phyloP scores from a whole-genome alignment of 37 sponge, comb jelly and placozoan genomes.

The Hormiphora californensis region DNA sequence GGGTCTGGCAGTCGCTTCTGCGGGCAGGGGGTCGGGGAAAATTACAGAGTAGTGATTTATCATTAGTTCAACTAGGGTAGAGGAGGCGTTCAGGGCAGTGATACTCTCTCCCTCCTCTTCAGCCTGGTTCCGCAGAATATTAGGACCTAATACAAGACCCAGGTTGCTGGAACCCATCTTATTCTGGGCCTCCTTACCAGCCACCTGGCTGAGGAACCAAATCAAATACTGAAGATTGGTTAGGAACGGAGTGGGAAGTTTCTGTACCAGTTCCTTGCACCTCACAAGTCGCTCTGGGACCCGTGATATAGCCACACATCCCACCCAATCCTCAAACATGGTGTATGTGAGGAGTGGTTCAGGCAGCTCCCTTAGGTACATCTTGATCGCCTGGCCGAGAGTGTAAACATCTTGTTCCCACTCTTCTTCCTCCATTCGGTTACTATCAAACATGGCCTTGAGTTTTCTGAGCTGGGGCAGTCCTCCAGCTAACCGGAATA shows the following conservation, averaged over 20 bases:
- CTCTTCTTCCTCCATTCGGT: constrained; percentile 48
- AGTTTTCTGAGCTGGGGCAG: constrained; percentile 34
- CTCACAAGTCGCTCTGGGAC: background rate
- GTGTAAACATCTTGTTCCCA: constrained; percentile 51
- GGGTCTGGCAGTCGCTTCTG: background rate
- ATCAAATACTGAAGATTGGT: constrained; percentile 21
- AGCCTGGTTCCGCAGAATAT: background rate
- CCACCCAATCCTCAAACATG: constrained; percentile 40
- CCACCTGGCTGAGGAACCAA: constrained; percentile 47
- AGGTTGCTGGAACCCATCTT: constrained; percentile 44
- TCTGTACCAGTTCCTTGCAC: background rate
- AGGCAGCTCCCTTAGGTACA: constrained; percentile 36
- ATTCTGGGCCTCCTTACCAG: background rate
- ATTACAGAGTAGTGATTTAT: constrained; percentile 28
- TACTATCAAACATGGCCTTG: constrained; percentile 40
- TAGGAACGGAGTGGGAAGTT: constrained; percentile 20
- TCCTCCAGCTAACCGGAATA: constrained; percentile 46
- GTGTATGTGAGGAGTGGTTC: constrained; percentile 23
- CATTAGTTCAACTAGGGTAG: constrained; percentile 12
- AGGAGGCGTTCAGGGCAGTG: constrained; percentile 35
- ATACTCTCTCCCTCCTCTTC: constrained; percentile 44
- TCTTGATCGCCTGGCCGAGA: constrained; percentile 28
- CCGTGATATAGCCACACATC: background rate
- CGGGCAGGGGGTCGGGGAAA: constrained; percentile 50
- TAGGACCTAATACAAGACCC: constrained; percentile 41